These are phyloP conservation scores for Hypanus sabinus DNA, from an alignment of 2,113 vertebrate species.

Conservation along the genomic window DNA sequence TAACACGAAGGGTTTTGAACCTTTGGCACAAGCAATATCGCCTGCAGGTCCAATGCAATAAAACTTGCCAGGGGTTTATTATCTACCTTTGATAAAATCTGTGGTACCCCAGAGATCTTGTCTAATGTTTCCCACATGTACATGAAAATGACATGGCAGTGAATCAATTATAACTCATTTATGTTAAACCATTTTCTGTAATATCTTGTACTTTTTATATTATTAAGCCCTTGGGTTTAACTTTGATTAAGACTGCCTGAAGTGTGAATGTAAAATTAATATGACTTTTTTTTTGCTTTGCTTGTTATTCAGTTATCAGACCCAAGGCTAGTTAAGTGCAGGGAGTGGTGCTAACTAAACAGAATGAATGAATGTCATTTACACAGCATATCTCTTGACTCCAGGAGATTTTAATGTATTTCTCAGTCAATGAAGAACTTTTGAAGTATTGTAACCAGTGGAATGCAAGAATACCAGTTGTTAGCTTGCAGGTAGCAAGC, in stretches of 20 bases:
- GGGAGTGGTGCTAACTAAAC: background rate
- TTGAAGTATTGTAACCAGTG: background rate
- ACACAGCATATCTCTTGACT: background rate
- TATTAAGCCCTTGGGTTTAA: slow-evolving; percentile 24
- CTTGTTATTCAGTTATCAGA: background rate
- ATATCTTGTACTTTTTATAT: slow-evolving; percentile 30
- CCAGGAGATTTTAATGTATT: background rate
- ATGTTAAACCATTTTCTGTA: slow-evolving; percentile 1
- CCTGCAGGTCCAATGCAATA: background rate
- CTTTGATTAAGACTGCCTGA: background rate
- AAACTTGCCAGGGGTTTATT: background rate
- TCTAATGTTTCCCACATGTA: background rate
- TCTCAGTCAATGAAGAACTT: background rate
- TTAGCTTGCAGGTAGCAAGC: background rate
- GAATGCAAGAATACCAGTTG: background rate
- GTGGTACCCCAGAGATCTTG: slow-evolving; percentile 17
- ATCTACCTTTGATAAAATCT: slow-evolving; percentile 9
- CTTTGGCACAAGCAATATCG: background rate
- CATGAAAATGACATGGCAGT: background rate
- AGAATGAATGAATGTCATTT: background rate
- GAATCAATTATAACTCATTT: slow-evolving; percentile 31
- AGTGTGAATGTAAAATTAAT: background rate
- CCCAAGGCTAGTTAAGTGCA: background rate
- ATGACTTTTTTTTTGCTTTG: background rate
- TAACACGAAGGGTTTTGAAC: background rate